These are phyloP conservation scores for Sitta europaea DNA, from an alignment of 2,113 vertebrate genomes.

Conservation along the genomic window DNA sequence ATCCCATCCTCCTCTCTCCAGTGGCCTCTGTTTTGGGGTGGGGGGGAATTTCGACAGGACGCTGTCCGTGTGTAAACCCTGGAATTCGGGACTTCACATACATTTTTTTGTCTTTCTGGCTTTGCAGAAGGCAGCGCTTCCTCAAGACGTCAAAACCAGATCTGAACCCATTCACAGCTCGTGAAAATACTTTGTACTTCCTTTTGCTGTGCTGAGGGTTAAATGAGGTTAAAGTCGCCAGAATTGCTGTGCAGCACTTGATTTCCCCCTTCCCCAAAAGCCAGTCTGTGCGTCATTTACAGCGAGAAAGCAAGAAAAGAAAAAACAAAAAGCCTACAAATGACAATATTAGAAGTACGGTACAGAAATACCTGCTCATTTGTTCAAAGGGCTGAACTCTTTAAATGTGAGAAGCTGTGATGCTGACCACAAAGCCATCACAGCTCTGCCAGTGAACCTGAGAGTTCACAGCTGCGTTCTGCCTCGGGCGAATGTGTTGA, in stretches of 20 bases:
- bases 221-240: constrained; percentile 36
- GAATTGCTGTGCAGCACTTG: not conserved
- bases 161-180: constrained; percentile 46
- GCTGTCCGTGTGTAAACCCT: not conserved
- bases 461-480: not conserved
- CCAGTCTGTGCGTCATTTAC: not conserved
- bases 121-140: constrained; percentile 18
- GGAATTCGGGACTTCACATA: not conserved
- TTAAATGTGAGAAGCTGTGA: not conserved
- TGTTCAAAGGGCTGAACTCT: not conserved
- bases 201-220: constrained; percentile 34
- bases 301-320: not conserved
- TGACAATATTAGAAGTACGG: not conserved
- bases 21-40: not conserved
- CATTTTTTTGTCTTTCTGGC: not conserved
- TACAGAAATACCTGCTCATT: not conserved
- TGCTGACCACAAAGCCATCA: constrained; percentile 7
- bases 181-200: constrained; percentile 48
- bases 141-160: constrained; percentile 25
- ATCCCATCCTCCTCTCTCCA: not conserved
- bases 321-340: not conserved
- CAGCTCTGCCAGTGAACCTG: not conserved
- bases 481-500: not conserved
- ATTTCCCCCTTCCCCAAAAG: constrained; percentile 4
- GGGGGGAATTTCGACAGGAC: not conserved